Evolutionary conservation across 2,113 vertebrate genomes (phyloP), one percentile per base, ranked within the genome.

Genomic region (Mirounga angustirostris): DNA sequence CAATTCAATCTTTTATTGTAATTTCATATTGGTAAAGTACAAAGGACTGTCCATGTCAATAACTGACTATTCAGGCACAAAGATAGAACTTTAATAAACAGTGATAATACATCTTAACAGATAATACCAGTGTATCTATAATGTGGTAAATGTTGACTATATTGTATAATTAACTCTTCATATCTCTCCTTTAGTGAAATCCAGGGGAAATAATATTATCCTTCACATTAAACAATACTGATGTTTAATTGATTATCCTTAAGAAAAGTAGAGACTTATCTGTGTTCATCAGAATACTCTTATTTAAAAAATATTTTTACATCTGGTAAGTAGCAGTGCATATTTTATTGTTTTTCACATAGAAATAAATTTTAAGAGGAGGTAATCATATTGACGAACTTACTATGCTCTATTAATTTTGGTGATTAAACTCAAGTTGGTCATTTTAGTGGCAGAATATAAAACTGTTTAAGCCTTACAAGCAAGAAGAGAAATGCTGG

Each of bases 11-110:
- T 98, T 98, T 98, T 93, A 97, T 98, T 97, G 85, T 96, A 98
- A 98, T 98, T 98, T 98, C 87, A 97, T 98, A 86, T 96, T 96
- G 83, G 30, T 80, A 97, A 98, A 95, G 59, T 89, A 96, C 61
- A 98, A 98, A 98, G 56, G 59, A 97, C 97, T 98, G 28, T 59
- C 92, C 98, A 22, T 97, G 89, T 97, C 97, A 98, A 97, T 98
- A 98, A 98, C 96, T 96, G 80, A 76, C 79, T 98, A 96, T 97
- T 98, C 82, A 94, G 43, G 30, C 46, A 33, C 46, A 89, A 9
- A 98, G 97, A 96, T 36, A 98, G 98, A 98, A 96, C 16, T 97
- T 97, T 97, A 97, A 95, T 98, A 97, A 97, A 95, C 52, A 46
- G 2, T 61, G 54, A 96, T 94, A 93, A 97, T 95, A 95, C 80